phyloP scores from a whole-genome alignment of 2,113 vertebrate species.

The Psephotus haematonotus region DNA sequence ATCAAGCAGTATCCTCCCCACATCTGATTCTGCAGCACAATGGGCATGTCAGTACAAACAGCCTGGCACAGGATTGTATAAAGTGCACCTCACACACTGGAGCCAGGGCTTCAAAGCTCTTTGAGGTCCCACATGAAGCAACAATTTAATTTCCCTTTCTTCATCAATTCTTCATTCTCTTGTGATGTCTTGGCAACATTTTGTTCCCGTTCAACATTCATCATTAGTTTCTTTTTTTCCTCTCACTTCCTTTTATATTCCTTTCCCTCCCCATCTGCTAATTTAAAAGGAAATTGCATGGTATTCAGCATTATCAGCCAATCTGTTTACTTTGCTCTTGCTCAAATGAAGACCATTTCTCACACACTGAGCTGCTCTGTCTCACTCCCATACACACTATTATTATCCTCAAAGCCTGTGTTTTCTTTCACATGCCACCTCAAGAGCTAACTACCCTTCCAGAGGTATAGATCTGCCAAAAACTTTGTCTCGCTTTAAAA shows the following conservation, averaged over 20 bases:
- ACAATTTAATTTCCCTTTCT: conserved; percentile 55
- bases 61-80: not conserved
- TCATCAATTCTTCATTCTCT: conserved; percentile 54
- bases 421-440: not conserved
- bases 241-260: conserved; percentile 52
- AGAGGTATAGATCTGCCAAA: not conserved
- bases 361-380: conserved; percentile 18
- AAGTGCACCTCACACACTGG: not conserved
- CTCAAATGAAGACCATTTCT: conserved; percentile 41
- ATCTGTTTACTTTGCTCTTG: conserved; percentile 56
- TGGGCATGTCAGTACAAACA: not conserved
- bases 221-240: conserved; percentile 45
- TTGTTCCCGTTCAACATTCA: conserved; percentile 39
- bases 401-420: not conserved
- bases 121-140: not conserved
- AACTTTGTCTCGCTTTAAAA: not conserved
- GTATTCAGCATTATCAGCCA: conserved; percentile 54
- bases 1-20: not conserved
- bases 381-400: not conserved
- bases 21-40: not conserved
- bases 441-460: not conserved
- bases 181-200: conserved; percentile 54
- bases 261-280: conserved; percentile 61
- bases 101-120: not conserved
- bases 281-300: conserved; percentile 63